A percentile compares a stretch with the other conserved stretches of the same genome.
These are phyloP conservation scores for Baronia brevicornis DNA, from an alignment of 2,888 invertebrate genomes.

Conservation along the genomic window DNA sequence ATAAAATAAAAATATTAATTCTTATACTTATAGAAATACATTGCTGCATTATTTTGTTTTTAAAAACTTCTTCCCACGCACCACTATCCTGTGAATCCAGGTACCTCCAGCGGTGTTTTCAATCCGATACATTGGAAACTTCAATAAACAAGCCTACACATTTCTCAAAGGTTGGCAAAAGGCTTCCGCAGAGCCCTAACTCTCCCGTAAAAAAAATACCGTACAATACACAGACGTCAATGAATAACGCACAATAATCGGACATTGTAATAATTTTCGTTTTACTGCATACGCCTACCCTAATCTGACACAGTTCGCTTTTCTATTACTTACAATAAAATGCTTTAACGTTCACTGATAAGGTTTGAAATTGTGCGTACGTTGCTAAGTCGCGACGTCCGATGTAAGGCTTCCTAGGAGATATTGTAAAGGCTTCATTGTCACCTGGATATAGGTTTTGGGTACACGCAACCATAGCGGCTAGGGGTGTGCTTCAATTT, in stretches of 20 bases:
- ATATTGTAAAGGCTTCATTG: slow-evolving; percentile 45
- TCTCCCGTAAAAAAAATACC: too few species aligned
- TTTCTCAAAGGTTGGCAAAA: too few species aligned
- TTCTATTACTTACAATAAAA: slow-evolving; percentile 29
- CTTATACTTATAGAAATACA: too few species aligned
- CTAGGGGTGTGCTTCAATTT: slow-evolving; percentile 14
- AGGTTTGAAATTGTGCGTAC: slow-evolving; percentile 29
- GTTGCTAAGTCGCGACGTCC: slow-evolving; percentile 18
- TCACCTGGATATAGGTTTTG: slow-evolving; percentile 39
- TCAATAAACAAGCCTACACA: too few species aligned
- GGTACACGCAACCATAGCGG: slow-evolving; percentile 29
- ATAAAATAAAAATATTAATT: too few species aligned
- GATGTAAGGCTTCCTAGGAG: slow-evolving; percentile 54
- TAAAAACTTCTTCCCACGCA: too few species aligned
- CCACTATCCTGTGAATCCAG: too few species aligned
- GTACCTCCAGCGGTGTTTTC: too few species aligned
- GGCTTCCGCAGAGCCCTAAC: too few species aligned
- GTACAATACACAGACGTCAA: slow-evolving; percentile 17
- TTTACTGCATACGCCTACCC: slow-evolving; percentile 32
- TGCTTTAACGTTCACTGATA: slow-evolving; percentile 24
- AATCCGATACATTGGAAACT: too few species aligned
- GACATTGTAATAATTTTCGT: slow-evolving; percentile 15
- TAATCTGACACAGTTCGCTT: slow-evolving; percentile 30
- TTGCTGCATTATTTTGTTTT: too few species aligned
- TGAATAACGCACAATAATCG: slow-evolving; percentile 18